Conservation (phyloP, 2,113 vertebrate species). For the Anhinga anhinga region DNA sequence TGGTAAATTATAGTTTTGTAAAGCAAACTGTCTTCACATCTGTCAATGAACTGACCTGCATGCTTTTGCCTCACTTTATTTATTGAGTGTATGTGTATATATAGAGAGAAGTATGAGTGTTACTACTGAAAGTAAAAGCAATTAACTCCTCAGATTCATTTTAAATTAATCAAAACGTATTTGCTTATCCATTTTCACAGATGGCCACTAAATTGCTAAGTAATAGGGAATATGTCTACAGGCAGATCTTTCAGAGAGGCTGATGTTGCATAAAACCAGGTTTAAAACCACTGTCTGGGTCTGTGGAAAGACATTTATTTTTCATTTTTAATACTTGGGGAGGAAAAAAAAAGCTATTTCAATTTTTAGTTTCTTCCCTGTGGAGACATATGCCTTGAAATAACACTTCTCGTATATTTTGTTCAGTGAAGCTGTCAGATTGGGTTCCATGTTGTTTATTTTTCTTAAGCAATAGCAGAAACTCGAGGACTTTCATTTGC, state of each 20-base stretch:
- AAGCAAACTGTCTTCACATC: neutral
- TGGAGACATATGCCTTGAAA: neutral
- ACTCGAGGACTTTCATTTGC: neutral
- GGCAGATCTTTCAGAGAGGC: neutral
- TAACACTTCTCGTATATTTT: constrained; percentile 6
- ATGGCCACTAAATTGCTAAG: constrained; percentile 16
- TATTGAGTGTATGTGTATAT: neutral
- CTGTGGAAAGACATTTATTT: neutral
- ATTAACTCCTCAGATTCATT: constrained; percentile 3
- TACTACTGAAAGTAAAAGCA: neutral
- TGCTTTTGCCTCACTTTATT: neutral
- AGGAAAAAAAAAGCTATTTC: neutral
- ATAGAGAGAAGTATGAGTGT: neutral
- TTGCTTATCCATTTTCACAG: constrained; percentile 14
- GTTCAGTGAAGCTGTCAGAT: neutral
- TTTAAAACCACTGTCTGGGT: neutral
- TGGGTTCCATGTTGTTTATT: neutral
- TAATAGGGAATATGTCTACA: neutral
- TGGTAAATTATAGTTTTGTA: neutral
- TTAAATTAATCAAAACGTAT: constrained; percentile 14
- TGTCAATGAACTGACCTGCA: neutral
- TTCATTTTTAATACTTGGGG: neutral
- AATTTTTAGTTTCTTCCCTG: neutral
- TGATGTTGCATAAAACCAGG: neutral
- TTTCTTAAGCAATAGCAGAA: neutral